Evolutionary conservation across 2,888 invertebrate genomes (phyloP).

Genomic region (Tyria jacobaeae): DNA sequence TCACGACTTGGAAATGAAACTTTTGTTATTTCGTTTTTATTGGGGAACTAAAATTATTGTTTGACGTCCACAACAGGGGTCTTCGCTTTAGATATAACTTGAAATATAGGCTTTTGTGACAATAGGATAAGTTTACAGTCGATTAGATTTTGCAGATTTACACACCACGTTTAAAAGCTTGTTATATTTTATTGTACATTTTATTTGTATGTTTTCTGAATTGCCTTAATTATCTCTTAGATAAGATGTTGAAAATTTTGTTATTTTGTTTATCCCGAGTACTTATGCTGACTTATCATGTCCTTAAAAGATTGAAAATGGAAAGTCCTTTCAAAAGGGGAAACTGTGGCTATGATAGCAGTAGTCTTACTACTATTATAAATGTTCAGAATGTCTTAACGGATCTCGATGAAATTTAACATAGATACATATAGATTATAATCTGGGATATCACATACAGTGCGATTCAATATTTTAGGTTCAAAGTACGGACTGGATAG

Average conservation of each 20-base stretch:
- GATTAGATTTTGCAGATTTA: constrained; percentile 1
- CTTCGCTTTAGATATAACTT: constrained; percentile 32
- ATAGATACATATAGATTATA: too few species aligned
- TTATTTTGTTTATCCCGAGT: too few species aligned
- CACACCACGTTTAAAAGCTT: background rate
- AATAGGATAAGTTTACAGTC: constrained; percentile 23
- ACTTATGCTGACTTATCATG: too few species aligned
- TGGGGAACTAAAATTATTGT: constrained; percentile 46
- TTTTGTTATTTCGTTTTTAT: constrained; percentile 57
- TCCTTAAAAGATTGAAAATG: too few species aligned
- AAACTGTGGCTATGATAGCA: too few species aligned
- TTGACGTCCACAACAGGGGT: constrained; percentile 37
- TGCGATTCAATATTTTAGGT: too few species aligned
- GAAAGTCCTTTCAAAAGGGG: too few species aligned
- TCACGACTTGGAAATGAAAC: constrained; percentile 71
- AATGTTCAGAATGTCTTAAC: too few species aligned
- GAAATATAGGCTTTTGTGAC: constrained; percentile 37
- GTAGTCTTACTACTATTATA: background rate
- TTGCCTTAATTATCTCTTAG: background rate
- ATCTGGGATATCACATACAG: too few species aligned
- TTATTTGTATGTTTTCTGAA: background rate
- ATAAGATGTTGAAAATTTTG: too few species aligned
- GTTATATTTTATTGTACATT: background rate
- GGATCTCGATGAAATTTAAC: too few species aligned
- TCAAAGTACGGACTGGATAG: too few species aligned